Evolutionary conservation across 2,888 invertebrate species (phyloP).

Genomic region (Parnassius glacialis): DNA sequence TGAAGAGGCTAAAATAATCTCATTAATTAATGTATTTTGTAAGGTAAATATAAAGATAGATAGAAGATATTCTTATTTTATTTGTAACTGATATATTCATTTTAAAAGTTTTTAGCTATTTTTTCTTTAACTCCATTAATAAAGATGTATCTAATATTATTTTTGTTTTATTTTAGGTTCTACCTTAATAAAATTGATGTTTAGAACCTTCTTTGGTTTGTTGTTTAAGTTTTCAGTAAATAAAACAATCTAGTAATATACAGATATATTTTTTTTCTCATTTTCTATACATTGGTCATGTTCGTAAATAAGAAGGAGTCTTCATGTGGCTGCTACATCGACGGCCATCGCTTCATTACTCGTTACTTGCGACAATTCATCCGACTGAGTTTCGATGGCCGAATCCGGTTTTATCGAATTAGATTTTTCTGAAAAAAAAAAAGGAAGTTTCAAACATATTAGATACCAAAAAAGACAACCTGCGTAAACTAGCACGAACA

Average conservation of each 20-base stretch:
- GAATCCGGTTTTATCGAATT: conserved; percentile 31
- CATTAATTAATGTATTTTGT: conserved; percentile 1
- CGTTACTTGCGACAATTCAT: conserved; percentile 21
- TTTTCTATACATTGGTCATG: neutral
- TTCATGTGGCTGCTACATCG: conserved; percentile 2
- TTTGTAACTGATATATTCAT: conserved; percentile 15
- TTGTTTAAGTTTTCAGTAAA: neutral
- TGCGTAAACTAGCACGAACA: too few species aligned
- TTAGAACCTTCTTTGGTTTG: neutral
- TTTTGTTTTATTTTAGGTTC: conserved; percentile 5
- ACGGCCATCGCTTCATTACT: conserved; percentile 30
- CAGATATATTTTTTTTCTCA: neutral
- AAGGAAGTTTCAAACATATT: neutral
- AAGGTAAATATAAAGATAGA: neutral
- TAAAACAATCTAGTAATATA: neutral
- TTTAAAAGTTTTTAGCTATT: conserved; percentile 10
- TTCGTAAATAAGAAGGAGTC: neutral
- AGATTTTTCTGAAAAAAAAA: conserved; percentile 44
- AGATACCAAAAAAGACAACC: too few species aligned
- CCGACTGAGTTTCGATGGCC: conserved; percentile 31
- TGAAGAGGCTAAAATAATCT: conserved; percentile 28
- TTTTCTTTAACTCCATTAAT: conserved; percentile 10
- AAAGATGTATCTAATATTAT: conserved; percentile 1
- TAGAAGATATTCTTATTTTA: neutral
- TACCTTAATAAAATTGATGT: neutral